phyloP scores from a whole-genome alignment of 2,113 vertebrate species.

The Platysternon megacephalum region DNA sequence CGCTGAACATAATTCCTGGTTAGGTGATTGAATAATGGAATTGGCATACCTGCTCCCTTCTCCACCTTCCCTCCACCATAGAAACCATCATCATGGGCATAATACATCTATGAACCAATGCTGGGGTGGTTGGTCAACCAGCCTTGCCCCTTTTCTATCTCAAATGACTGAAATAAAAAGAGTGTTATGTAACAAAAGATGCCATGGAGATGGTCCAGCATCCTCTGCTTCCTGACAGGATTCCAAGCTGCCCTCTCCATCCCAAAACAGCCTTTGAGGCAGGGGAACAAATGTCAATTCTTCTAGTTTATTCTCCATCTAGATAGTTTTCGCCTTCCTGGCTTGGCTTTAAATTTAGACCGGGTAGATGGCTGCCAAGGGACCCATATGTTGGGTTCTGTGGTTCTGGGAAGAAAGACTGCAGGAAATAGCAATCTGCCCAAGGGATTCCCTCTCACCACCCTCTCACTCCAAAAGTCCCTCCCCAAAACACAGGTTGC shows the following conservation, averaged over 20 bases:
- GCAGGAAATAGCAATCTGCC: constrained; percentile 2
- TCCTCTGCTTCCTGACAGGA: constrained; percentile 25
- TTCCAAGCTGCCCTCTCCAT: neutral
- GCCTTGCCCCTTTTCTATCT: neutral
- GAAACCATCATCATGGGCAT: neutral
- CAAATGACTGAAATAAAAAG: neutral
- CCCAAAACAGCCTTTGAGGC: neutral
- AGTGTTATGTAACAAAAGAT: neutral
- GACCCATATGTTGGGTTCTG: neutral
- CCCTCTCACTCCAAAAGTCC: neutral
- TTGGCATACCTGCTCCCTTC: constrained; percentile 8
- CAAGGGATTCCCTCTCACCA: neutral
- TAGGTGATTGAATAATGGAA: constrained; percentile 30
- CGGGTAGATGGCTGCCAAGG: neutral
- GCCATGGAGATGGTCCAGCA: neutral
- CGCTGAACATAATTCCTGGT: constrained; percentile 13
- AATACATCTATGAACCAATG: neutral
- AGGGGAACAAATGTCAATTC: neutral
- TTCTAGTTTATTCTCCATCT: neutral
- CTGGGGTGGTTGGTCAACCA: neutral
- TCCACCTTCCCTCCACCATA: neutral
- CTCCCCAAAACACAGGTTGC: neutral
- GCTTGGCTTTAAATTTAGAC: neutral
- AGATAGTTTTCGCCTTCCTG: neutral
- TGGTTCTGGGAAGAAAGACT: neutral